Conservation (phyloP, 2,888 invertebrate genomes). For the Onthophagus sagittarius region DNA sequence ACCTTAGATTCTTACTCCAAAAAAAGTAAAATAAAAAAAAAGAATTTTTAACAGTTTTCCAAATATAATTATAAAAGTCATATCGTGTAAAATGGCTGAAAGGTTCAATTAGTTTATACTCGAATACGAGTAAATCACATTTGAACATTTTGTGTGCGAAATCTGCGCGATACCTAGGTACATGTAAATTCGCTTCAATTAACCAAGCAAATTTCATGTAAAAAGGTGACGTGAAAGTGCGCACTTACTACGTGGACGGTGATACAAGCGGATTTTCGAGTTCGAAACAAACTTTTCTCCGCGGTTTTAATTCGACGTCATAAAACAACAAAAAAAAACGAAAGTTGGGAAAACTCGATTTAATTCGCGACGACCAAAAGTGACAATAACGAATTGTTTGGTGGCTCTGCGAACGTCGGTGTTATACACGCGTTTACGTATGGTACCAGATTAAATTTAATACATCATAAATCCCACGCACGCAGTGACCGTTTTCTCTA, state of each 20-base stretch:
- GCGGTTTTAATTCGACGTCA: background rate
- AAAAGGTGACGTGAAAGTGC: slow-evolving; percentile 1
- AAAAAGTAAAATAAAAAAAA: background rate
- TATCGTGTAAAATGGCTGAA: background rate
- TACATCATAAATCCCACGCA: background rate
- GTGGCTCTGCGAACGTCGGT: background rate
- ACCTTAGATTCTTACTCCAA: background rate
- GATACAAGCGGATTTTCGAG: background rate
- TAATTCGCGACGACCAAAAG: background rate
- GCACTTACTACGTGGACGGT: background rate
- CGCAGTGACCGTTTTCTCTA: background rate
- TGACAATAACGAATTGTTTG: background rate
- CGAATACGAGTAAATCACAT: background rate
- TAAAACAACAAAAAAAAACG: no score
- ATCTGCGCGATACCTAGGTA: background rate
- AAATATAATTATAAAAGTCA: background rate
- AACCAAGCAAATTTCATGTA: background rate
- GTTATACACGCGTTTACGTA: background rate
- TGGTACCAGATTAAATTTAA: background rate
- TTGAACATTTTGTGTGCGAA: background rate
- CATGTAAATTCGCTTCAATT: background rate
- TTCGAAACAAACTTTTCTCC: background rate
- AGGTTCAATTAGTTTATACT: slow-evolving; percentile 2
- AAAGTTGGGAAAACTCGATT: background rate
- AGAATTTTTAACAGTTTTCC: background rate